phyloP scores from a whole-genome alignment of 2,888 invertebrate species.

The Ornithoptera priamus region DNA sequence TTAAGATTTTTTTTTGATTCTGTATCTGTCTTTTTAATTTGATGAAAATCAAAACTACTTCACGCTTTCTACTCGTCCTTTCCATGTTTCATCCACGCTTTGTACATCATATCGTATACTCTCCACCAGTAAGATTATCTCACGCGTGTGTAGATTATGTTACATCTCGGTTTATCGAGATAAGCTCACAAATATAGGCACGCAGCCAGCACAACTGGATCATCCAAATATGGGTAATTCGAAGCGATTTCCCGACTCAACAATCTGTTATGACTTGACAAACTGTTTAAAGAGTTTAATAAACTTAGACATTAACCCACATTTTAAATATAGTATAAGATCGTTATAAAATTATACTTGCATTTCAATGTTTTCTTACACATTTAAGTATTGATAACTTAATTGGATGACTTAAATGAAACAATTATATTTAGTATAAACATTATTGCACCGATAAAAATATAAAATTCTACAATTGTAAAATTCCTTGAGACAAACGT shows the following conservation, averaged over 20 bases:
- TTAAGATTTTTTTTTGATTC: no score
- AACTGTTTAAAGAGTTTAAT: not conserved
- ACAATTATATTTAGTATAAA: no score
- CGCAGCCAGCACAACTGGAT: conserved; percentile 6
- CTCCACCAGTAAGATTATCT: conserved; percentile 1
- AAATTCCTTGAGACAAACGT: no score
- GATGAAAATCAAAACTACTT: not conserved
- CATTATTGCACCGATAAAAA: no score
- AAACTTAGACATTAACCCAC: conserved; percentile 2
- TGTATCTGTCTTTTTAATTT: not conserved
- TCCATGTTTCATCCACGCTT: not conserved
- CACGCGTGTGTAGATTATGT: conserved; percentile 1
- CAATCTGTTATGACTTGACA: not conserved
- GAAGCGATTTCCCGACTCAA: conserved; percentile 3
- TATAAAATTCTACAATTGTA: no score
- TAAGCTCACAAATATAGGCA: conserved; percentile 6
- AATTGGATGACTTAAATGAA: no score
- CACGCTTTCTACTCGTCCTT: not conserved
- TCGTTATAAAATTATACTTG: no score
- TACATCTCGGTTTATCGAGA: conserved; percentile 10
- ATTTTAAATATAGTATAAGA: not conserved
- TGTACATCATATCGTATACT: not conserved
- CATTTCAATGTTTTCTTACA: no score
- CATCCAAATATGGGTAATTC: not conserved
- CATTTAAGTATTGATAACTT: no score